These are phyloP conservation scores for Embiotoca jacksoni DNA, from an alignment of 2,113 vertebrate species.

Conservation along the genomic window DNA sequence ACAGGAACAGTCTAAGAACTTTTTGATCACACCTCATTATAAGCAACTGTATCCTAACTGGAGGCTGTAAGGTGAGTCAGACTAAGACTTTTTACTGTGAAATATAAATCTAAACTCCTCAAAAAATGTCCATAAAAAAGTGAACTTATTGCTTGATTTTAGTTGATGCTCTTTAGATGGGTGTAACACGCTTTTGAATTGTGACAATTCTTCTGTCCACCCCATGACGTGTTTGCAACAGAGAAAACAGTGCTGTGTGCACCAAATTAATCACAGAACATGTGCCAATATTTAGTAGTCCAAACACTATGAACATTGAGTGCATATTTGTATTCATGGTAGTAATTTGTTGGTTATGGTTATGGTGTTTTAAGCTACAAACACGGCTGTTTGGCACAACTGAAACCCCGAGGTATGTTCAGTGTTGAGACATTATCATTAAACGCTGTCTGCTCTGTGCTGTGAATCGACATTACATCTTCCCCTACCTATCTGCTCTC, in stretches of 20 bases:
- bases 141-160: background rate
- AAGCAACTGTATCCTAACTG: no score
- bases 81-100: no score
- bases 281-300: conserved; percentile 16
- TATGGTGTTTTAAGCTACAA: conserved; percentile 30
- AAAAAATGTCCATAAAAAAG: background rate
- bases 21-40: no score
- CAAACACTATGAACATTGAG: conserved; percentile 31
- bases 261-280: background rate
- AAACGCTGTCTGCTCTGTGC: conserved; percentile 48
- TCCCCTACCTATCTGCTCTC: conserved; percentile 9
- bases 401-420: conserved; percentile 10
- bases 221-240: no score
- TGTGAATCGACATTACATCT: conserved; percentile 48
- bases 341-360: conserved; percentile 50
- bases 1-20: no score
- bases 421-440: conserved; percentile 41
- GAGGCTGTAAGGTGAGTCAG: no score
- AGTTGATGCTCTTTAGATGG: background rate
- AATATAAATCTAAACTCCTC: no score
- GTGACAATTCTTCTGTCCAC: background rate
- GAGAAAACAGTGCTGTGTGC: no score
- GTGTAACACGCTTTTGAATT: background rate
- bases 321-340: conserved; percentile 57
- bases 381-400: conserved; percentile 11